Conservation (phyloP, 2,888 invertebrate genomes). For the Ormyrus rosae region DNA sequence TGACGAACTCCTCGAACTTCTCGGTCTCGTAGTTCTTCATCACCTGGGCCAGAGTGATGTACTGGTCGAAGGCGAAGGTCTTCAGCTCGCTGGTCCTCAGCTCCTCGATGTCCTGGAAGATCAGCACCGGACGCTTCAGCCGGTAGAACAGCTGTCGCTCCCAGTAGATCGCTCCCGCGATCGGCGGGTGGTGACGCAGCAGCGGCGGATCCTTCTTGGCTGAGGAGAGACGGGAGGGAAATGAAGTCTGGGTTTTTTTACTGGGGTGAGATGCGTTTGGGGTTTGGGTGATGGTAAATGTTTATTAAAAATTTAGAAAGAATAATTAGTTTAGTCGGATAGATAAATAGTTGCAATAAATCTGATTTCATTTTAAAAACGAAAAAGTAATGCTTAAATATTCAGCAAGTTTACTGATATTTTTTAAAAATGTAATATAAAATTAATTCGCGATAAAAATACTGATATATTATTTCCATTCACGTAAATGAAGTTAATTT, state of each 20-base stretch:
- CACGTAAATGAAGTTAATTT: neutral
- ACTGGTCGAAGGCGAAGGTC: slow-evolving; percentile 86
- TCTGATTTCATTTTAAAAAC: neutral
- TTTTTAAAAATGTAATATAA: too few species aligned
- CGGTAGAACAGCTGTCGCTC: slow-evolving; percentile 86
- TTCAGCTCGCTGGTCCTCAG: slow-evolving; percentile 85
- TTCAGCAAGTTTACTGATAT: too few species aligned
- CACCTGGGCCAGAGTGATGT: slow-evolving; percentile 84
- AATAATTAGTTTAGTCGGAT: neutral
- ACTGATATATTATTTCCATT: slow-evolving; percentile 1
- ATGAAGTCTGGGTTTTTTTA: neutral
- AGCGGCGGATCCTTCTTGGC: slow-evolving; percentile 83
- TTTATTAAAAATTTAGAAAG: neutral
- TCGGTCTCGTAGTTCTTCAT: slow-evolving; percentile 86
- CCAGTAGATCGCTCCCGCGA: slow-evolving; percentile 93
- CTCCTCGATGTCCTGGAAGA: slow-evolving; percentile 85
- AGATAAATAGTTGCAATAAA: neutral
- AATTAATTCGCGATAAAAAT: too few species aligned
- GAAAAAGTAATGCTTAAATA: slow-evolving; percentile 9
- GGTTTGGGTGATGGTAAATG: neutral
- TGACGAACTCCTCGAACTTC: slow-evolving; percentile 85
- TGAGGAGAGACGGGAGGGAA: slow-evolving; percentile 62
- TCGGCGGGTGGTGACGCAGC: slow-evolving; percentile 85
- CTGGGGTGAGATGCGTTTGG: neutral
- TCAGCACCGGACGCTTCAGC: slow-evolving; percentile 87